phyloP scores from a whole-genome alignment of 2,888 invertebrate genomes.

The Digitonthophagus gazella region DNA sequence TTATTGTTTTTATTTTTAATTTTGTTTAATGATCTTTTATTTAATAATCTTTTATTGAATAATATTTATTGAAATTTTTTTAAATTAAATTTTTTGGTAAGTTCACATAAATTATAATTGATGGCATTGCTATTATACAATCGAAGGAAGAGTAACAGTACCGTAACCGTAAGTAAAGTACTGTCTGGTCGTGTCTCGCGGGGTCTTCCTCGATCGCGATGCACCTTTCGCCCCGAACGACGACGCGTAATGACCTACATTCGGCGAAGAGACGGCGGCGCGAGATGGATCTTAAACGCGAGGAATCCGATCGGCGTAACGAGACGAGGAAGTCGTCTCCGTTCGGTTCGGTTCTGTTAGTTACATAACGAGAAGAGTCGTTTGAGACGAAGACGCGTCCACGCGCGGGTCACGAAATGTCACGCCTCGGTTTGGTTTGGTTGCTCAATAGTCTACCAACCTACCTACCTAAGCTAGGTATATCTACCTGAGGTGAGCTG shows the following conservation, averaged over 20 bases:
- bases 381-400: not conserved
- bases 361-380: not conserved
- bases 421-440: not conserved
- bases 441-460: not conserved
- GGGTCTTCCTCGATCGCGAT: not conserved
- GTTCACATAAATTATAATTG: no score
- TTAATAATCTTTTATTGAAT: no score
- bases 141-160: no score
- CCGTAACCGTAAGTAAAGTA: no score
- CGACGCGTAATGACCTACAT: not conserved
- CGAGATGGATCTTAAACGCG: not conserved
- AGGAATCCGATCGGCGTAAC: not conserved
- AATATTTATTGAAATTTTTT: no score
- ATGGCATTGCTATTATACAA: not conserved
- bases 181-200: not conserved
- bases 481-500: not conserved
- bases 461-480: not conserved
- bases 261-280: not conserved
- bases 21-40: no score
- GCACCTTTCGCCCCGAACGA: not conserved
- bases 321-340: not conserved
- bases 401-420: not conserved
- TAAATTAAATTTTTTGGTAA: no score
- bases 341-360: not conserved
- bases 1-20: no score